These are phyloP conservation scores for Sinocyclocheilus grahami DNA, from an alignment of 2,113 vertebrate species.

Conservation along the genomic window DNA sequence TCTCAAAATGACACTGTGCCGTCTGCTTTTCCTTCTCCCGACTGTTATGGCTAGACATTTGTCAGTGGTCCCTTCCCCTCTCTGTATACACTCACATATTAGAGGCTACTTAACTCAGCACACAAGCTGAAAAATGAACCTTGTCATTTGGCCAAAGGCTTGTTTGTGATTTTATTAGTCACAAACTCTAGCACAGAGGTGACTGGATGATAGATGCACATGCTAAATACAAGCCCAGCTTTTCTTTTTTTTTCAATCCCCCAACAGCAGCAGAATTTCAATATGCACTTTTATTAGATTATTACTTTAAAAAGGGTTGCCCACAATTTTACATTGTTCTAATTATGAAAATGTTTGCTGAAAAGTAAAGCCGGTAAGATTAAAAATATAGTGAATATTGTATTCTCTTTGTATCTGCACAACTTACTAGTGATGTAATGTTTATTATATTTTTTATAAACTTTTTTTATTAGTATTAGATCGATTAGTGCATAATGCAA, in stretches of 20 bases:
- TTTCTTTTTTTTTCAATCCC: background rate
- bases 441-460: background rate
- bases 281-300: background rate
- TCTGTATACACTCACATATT: conserved; percentile 38
- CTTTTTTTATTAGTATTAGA: background rate
- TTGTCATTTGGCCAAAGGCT: conserved; percentile 69
- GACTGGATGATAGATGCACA: conserved; percentile 47
- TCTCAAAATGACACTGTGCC: background rate
- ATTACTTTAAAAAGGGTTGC: background rate
- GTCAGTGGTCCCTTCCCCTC: background rate
- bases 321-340: background rate
- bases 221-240: conserved; percentile 32
- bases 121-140: conserved; percentile 67
- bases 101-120: conserved; percentile 51
- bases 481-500: background rate
- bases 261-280: background rate
- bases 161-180: conserved; percentile 69
- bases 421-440: background rate
- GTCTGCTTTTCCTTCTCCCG: conserved; percentile 22
- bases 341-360: background rate
- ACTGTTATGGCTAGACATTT: background rate
- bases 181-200: conserved; percentile 48
- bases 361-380: background rate
- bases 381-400: background rate
- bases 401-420: background rate